Evolutionary conservation across 2,113 vertebrate genomes (phyloP).

Genomic region (Myodes glareolus): DNA sequence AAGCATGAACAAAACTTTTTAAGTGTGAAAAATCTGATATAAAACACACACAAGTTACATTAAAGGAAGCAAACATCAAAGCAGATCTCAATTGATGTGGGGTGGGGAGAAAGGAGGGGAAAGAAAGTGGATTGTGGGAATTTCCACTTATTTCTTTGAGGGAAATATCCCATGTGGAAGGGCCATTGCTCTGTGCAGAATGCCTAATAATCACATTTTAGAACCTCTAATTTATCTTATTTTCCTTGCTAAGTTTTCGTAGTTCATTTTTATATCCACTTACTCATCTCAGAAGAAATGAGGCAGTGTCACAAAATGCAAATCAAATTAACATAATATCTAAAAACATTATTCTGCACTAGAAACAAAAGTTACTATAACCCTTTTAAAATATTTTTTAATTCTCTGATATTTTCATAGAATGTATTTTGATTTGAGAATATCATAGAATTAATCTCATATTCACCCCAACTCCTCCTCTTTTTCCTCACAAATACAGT

Average conservation of each 20-base stretch:
- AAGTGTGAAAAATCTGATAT: neutral
- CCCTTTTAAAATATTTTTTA: neutral
- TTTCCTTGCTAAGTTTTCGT: neutral
- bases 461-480: neutral
- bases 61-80: neutral
- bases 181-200: neutral
- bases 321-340: conserved; percentile 12
- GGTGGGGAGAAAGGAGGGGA: neutral
- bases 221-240: neutral
- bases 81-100: neutral
- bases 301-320: neutral
- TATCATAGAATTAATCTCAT: neutral
- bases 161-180: neutral
- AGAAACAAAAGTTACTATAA: neutral
- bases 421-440: neutral
- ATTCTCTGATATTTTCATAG: neutral
- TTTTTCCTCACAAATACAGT: neutral
- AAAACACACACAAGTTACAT: neutral
- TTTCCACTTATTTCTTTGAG: neutral
- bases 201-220: neutral
- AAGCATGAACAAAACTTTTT: neutral
- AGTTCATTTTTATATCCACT: neutral
- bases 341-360: neutral
- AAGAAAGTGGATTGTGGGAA: neutral
- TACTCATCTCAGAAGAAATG: neutral